Base-by-base conservation (phyloP, 2,113 vertebrate species). In the Microtus ochrogaster region DNA sequence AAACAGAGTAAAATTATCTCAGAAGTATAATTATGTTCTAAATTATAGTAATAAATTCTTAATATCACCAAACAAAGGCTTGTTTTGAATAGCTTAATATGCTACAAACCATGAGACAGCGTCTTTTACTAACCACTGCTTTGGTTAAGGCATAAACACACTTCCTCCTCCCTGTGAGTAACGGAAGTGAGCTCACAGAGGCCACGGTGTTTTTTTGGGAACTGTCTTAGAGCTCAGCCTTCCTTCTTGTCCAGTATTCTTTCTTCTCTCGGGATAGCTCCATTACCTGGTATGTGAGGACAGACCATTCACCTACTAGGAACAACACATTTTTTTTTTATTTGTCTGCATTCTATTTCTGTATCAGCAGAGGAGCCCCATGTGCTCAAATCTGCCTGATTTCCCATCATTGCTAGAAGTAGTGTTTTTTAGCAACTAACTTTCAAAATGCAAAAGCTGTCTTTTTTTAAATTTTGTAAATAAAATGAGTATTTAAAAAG, bases 21-120 rank as follows among this genome's bases (percentile, higher is more conserved):
- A 72, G 77, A 94, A 87, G 84, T 74, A 0, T 95, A 98, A 97
- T 97, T 97, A 97, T 79, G 84, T 91, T 96, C 82, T 95, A 96
- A 97, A 94, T 96, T 76, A 95, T 94, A 95, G 88, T 83, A 88
- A 95, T 93, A 94, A 92, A 89, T 96, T 95, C 94, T 97, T 97
- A 93, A 77, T 52, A 83, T 86, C 91, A 89, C 81, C 70, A 96
- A 91, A 91, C 47, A 96, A 95, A 97, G 96, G 49, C 47, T 94
- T 96, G 85, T 92, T 97, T 98, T 94, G 86, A 96, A 78, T 92
- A 95, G 47, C 12, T 86, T 96, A 96, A 82, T 94, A 79, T 61
- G 47, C 72, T 94, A 66, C 78, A 92, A 95, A 81, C 84, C 30
- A 52, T 41, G 36, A 21, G 39, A 76, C 22, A 82, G 10, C 4